These are phyloP conservation scores for Tetragonisca angustula DNA, from an alignment of 2,888 invertebrate species.

Conservation along the genomic window DNA sequence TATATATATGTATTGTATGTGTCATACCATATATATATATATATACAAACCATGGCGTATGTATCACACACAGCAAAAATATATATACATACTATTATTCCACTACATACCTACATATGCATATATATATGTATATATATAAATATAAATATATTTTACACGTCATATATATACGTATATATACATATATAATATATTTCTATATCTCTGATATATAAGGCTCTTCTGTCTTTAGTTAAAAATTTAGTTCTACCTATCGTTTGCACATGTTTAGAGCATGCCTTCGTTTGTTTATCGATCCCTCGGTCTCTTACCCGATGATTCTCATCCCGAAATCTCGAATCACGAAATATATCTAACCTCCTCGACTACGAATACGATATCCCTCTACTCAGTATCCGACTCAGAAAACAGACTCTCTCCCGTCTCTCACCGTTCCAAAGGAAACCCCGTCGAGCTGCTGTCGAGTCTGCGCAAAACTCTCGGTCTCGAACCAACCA, in stretches of 20 bases:
- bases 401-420: slow-evolving; percentile 17
- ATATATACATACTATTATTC: slow-evolving; percentile 47
- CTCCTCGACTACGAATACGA: slow-evolving; percentile 19
- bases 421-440: slow-evolving; percentile 27
- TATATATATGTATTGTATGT: slow-evolving; percentile 59
- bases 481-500: slow-evolving; percentile 24
- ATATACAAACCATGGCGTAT: slow-evolving; percentile 76
- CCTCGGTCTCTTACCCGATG: slow-evolving; percentile 51
- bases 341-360: slow-evolving; percentile 2
- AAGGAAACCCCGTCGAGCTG: slow-evolving; percentile 60
- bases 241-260: slow-evolving; percentile 83
- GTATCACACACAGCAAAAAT: slow-evolving; percentile 76
- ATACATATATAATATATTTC: slow-evolving; percentile 80
- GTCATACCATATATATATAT: slow-evolving; percentile 69
- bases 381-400: slow-evolving; percentile 46
- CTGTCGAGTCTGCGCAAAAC: slow-evolving; percentile 69
- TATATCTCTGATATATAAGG: slow-evolving; percentile 83
- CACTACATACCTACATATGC: slow-evolving; percentile 49
- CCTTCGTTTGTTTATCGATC: slow-evolving; percentile 82
- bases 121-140: slow-evolving; percentile 77
- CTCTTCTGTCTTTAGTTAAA: slow-evolving; percentile 84
- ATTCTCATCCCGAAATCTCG: slow-evolving; percentile 40
- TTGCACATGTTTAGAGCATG: slow-evolving; percentile 84
- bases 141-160: slow-evolving; percentile 77
- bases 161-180: slow-evolving; percentile 59